Base-by-base conservation (phyloP, 37 sponge, comb jelly and placozoan genomes). In the Trichoplax adhaerens region DNA sequence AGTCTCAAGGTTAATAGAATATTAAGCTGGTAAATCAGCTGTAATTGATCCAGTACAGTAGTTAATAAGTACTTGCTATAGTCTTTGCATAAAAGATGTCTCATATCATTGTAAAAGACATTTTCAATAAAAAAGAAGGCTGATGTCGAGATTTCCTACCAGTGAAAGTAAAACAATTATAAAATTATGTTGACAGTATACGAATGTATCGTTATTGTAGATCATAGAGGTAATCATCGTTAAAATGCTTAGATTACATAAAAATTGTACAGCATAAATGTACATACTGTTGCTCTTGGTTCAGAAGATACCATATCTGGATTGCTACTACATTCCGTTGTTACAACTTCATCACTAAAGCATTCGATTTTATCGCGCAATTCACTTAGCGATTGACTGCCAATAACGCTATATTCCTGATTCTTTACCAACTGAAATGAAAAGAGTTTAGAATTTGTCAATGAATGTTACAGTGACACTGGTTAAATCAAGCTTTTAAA, bases 61-160 rank as follows among this genome's bases (percentile, higher is more conserved):
- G 29, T 29, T 29, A 5, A 12, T 71, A 56, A 46, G 5, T 50
- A 71, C 72, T 7, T 53, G 72, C 72, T 71, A 65, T 60, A 66
- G 57, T 83, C 88, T 3, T 52, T 63, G 53, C 73, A 64, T 5
- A 56, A 59, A 7, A 85, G 71, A 65, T 81, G 61, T 29, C 83
- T 65, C 73, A 59, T 75, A 77, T 92, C 89, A 74, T 82, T 82
- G 58, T 88, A 92, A 68, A 92, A 92, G 3, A 79, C 79, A 58
- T 82, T 78, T 56, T 82, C 79, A 55, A 92, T 92, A 74, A 88
- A 88, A 75, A 92, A 87, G 70, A 81, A 88, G 1, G 81, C 86
- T 0, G 88, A 88, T 1, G 73, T 57, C 55, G 56, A 3, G 55
- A 12, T 29, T 57, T 4, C 71, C 71, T 47, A 57, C 71, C 56